Conservation (phyloP, 2,113 vertebrate genomes). For the Lepisosteus osseus region DNA sequence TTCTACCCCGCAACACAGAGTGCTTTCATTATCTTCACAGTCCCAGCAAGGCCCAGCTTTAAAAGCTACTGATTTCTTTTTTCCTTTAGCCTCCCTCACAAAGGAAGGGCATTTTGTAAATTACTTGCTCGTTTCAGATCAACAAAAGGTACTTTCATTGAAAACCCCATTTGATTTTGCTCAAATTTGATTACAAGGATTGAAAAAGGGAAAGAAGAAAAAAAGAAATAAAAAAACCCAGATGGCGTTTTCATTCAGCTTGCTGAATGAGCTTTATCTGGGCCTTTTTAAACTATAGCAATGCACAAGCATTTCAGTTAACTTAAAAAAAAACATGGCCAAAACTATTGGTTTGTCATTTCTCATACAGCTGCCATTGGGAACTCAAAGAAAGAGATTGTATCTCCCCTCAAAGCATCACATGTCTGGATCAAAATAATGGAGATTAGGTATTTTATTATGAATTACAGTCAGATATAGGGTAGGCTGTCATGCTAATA, state of each 20-base stretch:
- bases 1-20: slow-evolving; percentile 98
- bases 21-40: slow-evolving; percentile 98
- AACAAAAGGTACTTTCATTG: slow-evolving; percentile 99
- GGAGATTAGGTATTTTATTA: slow-evolving; percentile 93
- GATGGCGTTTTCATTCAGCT: slow-evolving; percentile 99
- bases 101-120: slow-evolving; percentile 99
- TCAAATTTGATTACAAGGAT: slow-evolving; percentile 99
- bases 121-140: slow-evolving; percentile 99
- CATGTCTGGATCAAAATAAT: slow-evolving; percentile 95
- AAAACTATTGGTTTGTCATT: slow-evolving; percentile 99
- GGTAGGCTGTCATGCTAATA: slow-evolving; percentile 92
- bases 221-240: slow-evolving; percentile 90
- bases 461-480: slow-evolving; percentile 93
- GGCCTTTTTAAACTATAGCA: slow-evolving; percentile 98
- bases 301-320: slow-evolving; percentile 95
- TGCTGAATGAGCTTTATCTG: slow-evolving; percentile 98
- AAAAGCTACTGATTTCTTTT: slow-evolving; percentile 99
- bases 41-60: slow-evolving; percentile 99
- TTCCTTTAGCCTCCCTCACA: slow-evolving; percentile 98
- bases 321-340: slow-evolving; percentile 94
- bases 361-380: slow-evolving; percentile 93
- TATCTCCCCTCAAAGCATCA: slow-evolving; percentile 68
- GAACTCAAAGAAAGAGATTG: slow-evolving; percentile 86
- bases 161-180: slow-evolving; percentile 99
- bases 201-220: slow-evolving; percentile 89